A percentile compares a stretch with the other conserved stretches of the same genome.
These are phyloP conservation scores for Meteorus sp. DNA, from an alignment of 1,140 invertebrate genomes.

Conservation along the genomic window DNA sequence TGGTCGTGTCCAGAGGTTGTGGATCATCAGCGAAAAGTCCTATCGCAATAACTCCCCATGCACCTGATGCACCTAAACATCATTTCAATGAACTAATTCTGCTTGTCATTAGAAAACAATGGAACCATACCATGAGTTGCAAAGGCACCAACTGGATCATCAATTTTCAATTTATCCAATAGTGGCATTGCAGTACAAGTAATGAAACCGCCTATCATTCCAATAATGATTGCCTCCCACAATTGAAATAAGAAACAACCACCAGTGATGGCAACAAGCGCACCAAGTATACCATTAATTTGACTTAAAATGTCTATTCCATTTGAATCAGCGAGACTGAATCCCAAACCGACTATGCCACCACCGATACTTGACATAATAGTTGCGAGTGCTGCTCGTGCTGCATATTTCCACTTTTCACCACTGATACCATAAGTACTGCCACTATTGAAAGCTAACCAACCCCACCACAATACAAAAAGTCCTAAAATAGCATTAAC, in stretches of 20 bases:
- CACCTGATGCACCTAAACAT: slow-evolving; percentile 55
- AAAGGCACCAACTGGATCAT: slow-evolving; percentile 90
- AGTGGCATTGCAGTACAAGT: slow-evolving; percentile 72
- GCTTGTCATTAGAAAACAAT: background rate
- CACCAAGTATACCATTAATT: slow-evolving; percentile 87
- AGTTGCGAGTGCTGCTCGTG: slow-evolving; percentile 85
- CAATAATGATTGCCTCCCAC: slow-evolving; percentile 85
- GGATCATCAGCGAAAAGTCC: slow-evolving; percentile 90
- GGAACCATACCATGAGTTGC: slow-evolving; percentile 74
- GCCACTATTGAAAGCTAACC: slow-evolving; percentile 93
- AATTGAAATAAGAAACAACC: slow-evolving; percentile 85
- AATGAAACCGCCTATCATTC: slow-evolving; percentile 75
- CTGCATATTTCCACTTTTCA: slow-evolving; percentile 84
- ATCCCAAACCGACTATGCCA: slow-evolving; percentile 73
- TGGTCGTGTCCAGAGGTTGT: slow-evolving; percentile 74
- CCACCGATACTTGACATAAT: slow-evolving; percentile 89
- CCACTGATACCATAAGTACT: slow-evolving; percentile 77
- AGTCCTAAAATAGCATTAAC: slow-evolving; percentile 90
- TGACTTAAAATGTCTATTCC: slow-evolving; percentile 82
- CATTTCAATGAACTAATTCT: no score
- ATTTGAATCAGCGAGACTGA: slow-evolving; percentile 70
- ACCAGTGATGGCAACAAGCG: slow-evolving; percentile 84
- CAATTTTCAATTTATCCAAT: slow-evolving; percentile 76
- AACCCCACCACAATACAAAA: slow-evolving; percentile 93
- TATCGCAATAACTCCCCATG: slow-evolving; percentile 82